Percentiles rank a stretch among this genome's conserved stretches.
These are phyloP conservation scores for Lutjanus campechanus DNA, from an alignment of 2,797 vertebrate genomes.

Conservation along the genomic window DNA sequence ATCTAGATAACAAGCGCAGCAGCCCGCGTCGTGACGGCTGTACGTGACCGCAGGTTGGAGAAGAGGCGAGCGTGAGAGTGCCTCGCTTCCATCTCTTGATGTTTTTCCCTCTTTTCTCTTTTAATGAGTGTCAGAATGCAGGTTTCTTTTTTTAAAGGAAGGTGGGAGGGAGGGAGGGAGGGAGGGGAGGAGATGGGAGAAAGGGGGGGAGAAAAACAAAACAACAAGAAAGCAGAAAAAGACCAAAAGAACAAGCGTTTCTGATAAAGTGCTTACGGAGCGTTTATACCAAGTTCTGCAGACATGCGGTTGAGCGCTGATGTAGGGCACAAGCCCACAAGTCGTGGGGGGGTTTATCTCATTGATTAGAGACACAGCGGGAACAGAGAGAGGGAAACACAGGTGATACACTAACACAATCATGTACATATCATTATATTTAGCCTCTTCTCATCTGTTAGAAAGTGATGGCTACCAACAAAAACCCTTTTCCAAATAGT, in stretches of 20 bases:
- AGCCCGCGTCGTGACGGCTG: slow-evolving; percentile 72
- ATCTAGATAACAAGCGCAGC: slow-evolving; percentile 84
- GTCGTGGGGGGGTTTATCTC: slow-evolving; percentile 54
- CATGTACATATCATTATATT: background rate
- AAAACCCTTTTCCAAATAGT: background rate
- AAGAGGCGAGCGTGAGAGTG: slow-evolving; percentile 74
- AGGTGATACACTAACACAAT: slow-evolving; percentile 35
- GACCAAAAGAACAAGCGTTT: slow-evolving; percentile 85
- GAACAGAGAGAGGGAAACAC: slow-evolving; percentile 29
- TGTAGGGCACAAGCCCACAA: slow-evolving; percentile 77
- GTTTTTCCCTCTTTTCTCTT: slow-evolving; percentile 82
- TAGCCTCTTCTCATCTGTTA: background rate
- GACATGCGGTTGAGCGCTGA: slow-evolving; percentile 74
- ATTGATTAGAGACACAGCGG: slow-evolving; percentile 71
- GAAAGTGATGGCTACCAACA: background rate
- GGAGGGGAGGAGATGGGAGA: slow-evolving; percentile 27
- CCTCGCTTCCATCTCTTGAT: slow-evolving; percentile 82
- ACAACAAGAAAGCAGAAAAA: slow-evolving; percentile 87
- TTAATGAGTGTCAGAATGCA: slow-evolving; percentile 88
- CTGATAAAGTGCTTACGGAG: slow-evolving; percentile 88
- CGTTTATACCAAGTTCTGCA: slow-evolving; percentile 83
- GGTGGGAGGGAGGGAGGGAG: slow-evolving; percentile 29
- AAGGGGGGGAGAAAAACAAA: slow-evolving; percentile 79
- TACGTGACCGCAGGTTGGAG: slow-evolving; percentile 87
- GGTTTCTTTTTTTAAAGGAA: slow-evolving; percentile 71